Conservation (phyloP, 2,888 invertebrate genomes). For the Glomeris marginata region DNA sequence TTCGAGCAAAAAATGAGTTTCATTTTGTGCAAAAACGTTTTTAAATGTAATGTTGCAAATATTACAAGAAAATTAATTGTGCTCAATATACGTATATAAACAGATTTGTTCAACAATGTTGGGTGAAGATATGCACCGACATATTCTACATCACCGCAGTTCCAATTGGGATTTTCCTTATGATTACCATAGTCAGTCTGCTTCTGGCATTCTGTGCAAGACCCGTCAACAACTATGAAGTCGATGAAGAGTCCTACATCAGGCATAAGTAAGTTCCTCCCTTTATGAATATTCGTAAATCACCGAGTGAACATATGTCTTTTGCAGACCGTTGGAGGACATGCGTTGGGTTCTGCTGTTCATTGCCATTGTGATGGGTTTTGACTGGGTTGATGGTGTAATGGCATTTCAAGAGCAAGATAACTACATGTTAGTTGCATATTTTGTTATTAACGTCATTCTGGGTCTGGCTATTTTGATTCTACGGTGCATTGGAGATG, state of each 20-base stretch:
- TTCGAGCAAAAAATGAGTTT: too few species aligned
- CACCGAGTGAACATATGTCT: too few species aligned
- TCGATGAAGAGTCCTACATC: slow-evolving; percentile 13
- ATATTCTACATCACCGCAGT: slow-evolving; percentile 1
- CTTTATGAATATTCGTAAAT: too few species aligned
- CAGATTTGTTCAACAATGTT: too few species aligned
- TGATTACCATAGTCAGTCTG: slow-evolving; percentile 4
- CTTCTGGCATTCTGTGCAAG: slow-evolving; percentile 5
- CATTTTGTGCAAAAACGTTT: too few species aligned
- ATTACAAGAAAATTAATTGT: too few species aligned
- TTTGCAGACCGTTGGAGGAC: slow-evolving; percentile 9
- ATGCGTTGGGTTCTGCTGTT: slow-evolving; percentile 11
- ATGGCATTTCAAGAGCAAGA: slow-evolving; percentile 5
- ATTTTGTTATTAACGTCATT: slow-evolving; percentile 9
- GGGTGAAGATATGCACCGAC: too few species aligned
- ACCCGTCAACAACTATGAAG: slow-evolving; percentile 12
- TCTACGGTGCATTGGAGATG: slow-evolving; percentile 12
- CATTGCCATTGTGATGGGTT: slow-evolving; percentile 1
- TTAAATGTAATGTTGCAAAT: too few species aligned
- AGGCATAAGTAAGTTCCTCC: slow-evolving; percentile 7
- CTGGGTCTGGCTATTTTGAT: slow-evolving; percentile 10
- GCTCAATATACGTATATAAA: too few species aligned
- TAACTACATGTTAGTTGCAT: slow-evolving; percentile 3
- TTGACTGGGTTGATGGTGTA: slow-evolving; percentile 8
- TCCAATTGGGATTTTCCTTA: slow-evolving; percentile 11